These are phyloP conservation scores for Alloscopus bannaensis DNA, from an alignment of 2,888 invertebrate species.

Conservation along the genomic window DNA sequence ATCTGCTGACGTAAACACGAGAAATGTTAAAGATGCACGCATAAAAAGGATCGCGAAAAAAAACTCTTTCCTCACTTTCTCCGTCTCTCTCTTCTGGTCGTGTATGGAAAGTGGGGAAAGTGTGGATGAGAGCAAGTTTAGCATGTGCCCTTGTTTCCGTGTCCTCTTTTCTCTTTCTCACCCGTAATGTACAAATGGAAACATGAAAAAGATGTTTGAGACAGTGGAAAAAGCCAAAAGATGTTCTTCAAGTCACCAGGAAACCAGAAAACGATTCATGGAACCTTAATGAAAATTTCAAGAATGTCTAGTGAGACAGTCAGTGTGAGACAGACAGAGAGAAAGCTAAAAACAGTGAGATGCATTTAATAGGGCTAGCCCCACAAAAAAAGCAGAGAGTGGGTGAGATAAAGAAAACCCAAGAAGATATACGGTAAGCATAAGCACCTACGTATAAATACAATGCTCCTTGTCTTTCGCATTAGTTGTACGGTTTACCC, in stretches of 20 bases:
- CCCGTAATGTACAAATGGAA: no score
- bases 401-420: no score
- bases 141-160: neutral
- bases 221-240: conserved; percentile 31
- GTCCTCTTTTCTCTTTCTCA: neutral
- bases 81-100: no score
- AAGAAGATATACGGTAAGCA: no score
- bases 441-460: no score
- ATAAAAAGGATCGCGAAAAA: neutral
- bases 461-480: no score
- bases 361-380: no score
- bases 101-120: no score
- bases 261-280: conserved; percentile 64
- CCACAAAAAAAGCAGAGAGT: no score
- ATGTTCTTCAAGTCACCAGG: conserved; percentile 46
- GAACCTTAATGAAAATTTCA: conserved; percentile 70
- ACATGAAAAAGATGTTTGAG: conserved; percentile 3
- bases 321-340: conserved; percentile 35
- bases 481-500: conserved; percentile 11
- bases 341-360: no score
- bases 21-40: conserved; percentile 40
- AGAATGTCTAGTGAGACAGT: conserved; percentile 65
- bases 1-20: conserved; percentile 59
- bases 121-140: neutral
- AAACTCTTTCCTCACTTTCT: neutral